Evolutionary conservation across 1,140 invertebrate genomes (phyloP), one percentile per base, ranked within the genome.

Genomic region (Anoplophora glabripennis): DNA sequence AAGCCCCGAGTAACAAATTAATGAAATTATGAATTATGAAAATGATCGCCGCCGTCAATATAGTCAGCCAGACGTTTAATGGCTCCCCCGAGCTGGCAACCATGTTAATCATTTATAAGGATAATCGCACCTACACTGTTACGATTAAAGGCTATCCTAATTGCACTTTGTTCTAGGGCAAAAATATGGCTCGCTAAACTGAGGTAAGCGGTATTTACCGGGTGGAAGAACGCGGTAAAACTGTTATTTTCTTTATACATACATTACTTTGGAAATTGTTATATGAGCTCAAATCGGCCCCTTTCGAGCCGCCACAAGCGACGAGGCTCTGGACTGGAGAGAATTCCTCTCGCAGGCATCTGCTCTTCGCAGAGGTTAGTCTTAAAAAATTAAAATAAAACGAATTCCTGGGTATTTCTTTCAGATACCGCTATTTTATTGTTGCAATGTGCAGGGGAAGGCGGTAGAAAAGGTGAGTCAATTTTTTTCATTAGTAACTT

Each of bases 11-110:
- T 75, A 72, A 75, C 72, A 74, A 75, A 75, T 75, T 75, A 75
- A 74, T 75, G 74, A 74, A 75, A 75, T 75, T 75, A 75, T 72
- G 72, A 75, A 75, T 75, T 74, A 75, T 75, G 74, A 75, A 75
- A 75, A 75, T 74, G 69, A 74, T 72, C 68, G 71, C 69, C 68
- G 70, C 65, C 66, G 63, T 69, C 68, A 66, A 67, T 67, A 64
- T 63, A 70, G 57, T 64, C 56, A 63, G 33, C 62, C 68, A 63
- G 48, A 34, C 49, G 35, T 34, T 52, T 57, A 47, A 15, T 64
- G 28, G 5, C 3, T 12, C 15, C 7, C 14, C 11, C 18, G 12
- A 5, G 11, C 21, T 18, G 10, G 17, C n/a, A 11, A 4, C 9
- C 21, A 48, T 33, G 18, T 10, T 47, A 56, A 47, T 56, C 18